Evolutionary conservation across 37 sponge, comb jelly and placozoan species (phyloP), one percentile per base, ranked within the genome.

Genomic region (Crambe crambe): DNA sequence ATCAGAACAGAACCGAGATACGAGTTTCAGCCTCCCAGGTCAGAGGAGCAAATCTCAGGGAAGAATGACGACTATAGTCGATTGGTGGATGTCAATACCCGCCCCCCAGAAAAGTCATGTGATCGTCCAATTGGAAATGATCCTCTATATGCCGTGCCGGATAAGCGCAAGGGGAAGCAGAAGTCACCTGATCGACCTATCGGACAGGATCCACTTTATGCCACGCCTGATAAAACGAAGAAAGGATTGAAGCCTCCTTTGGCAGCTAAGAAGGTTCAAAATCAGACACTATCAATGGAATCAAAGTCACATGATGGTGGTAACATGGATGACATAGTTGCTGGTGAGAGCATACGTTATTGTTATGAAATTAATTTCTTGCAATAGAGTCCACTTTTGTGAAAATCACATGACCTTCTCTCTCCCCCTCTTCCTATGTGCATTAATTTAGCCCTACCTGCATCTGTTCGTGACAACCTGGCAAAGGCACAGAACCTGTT

Each of bases 71-170:
- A 68, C 21, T 43, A 70, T 40, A 70, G 42, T 17, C 43, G 43
- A 70, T 70, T 40, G n/a, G 71, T 70, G 6, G 42, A 70, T 40
- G 23, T 70, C 23, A 43, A 22, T 26, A 70, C 71, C 1, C 37
- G 36, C 23, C 23, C 25, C 1, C 21, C 43, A 5, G 66, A 2
- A 31, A 65, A 30, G 34, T 35, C 20, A n/a, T 71, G 44, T 2
- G 44, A 12, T 2, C 2, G 21, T 27, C 72, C 72, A 21, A 27
- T 71, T 3, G 44, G 44, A n/a, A 21, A 29, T 44, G 44, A 71
- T 21, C 72, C 72, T 42, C 38, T 41, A n/a, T 71, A 71, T 44
- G 72, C 72, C 38, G 37, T 71, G 20, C 72, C 72, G 2, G 47
- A 71, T 5, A 38, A 71, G 44, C 59, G 20, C 59, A 58, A 58